phyloP scores from a whole-genome alignment of 1,140 invertebrate species.

The Calliphora vicina region DNA sequence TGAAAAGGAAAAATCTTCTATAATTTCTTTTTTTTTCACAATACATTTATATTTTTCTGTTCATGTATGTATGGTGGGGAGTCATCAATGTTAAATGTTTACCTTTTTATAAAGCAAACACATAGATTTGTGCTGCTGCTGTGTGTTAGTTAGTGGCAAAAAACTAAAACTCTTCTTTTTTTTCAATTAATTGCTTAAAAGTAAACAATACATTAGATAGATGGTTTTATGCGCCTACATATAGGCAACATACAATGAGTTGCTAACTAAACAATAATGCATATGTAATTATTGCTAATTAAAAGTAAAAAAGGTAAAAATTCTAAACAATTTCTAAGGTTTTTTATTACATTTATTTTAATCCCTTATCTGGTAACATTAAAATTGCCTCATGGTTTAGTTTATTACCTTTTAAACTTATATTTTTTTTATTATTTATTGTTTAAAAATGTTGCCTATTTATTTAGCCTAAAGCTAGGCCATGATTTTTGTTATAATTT shows the following conservation, averaged over 20 bases:
- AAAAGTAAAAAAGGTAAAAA: conserved; percentile 34
- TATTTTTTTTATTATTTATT: too few species aligned
- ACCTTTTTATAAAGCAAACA: conserved; percentile 5
- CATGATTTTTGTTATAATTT: conserved; percentile 5
- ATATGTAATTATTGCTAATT: conserved; percentile 43
- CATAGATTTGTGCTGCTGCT: background rate
- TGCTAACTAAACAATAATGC: conserved; percentile 39
- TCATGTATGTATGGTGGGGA: too few species aligned
- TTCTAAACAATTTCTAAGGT: background rate
- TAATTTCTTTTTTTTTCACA: background rate
- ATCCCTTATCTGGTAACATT: too few species aligned
- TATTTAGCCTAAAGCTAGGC: background rate
- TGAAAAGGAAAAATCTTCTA: conserved; percentile 33
- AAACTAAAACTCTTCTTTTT: conserved; percentile 10
- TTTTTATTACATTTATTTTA: too few species aligned
- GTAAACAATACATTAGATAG: conserved; percentile 29
- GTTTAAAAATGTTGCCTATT: too few species aligned
- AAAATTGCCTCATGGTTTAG: too few species aligned
- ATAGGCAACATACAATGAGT: background rate
- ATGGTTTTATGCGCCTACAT: background rate
- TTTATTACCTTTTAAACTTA: too few species aligned
- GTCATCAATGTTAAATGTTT: conserved; percentile 33
- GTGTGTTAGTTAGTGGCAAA: background rate
- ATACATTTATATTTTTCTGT: background rate
- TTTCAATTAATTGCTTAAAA: conserved; percentile 35